Percentiles rank a stretch among this genome's conserved stretches.
These are phyloP conservation scores for Meliscaeva auricollis DNA, from an alignment of 2,888 invertebrate genomes.

Conservation along the genomic window DNA sequence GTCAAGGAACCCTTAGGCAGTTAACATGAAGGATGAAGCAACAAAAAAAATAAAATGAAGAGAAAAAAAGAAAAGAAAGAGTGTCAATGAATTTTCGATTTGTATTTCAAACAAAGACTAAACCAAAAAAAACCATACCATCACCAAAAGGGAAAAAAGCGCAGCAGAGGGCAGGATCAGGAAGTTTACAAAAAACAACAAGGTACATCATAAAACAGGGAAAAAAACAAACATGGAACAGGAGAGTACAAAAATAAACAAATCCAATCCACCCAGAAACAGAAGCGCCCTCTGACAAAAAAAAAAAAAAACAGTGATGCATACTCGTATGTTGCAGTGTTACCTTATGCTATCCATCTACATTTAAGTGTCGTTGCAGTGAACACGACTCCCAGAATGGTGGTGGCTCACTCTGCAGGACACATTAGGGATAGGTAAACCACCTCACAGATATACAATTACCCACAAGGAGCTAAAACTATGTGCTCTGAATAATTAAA, in stretches of 20 bases:
- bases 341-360: slow-evolving; percentile 24
- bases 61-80: slow-evolving; percentile 13
- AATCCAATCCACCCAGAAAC: slow-evolving; percentile 18
- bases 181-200: background rate
- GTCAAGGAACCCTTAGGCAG: slow-evolving; percentile 63
- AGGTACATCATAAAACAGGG: slow-evolving; percentile 16
- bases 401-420: slow-evolving; percentile 38
- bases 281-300: slow-evolving; percentile 5
- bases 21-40: slow-evolving; percentile 36
- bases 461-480: slow-evolving; percentile 58
- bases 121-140: slow-evolving; percentile 25
- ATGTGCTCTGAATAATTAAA: slow-evolving; percentile 75
- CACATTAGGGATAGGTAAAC: slow-evolving; percentile 29
- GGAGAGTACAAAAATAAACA: slow-evolving; percentile 53
- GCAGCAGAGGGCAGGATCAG: slow-evolving; percentile 10
- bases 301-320: background rate
- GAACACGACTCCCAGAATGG: slow-evolving; percentile 16
- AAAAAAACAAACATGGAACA: slow-evolving; percentile 17
- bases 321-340: background rate
- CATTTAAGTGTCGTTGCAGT: slow-evolving; percentile 43
- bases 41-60: background rate
- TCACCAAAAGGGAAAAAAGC: background rate
- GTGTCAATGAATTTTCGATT: slow-evolving; percentile 70
- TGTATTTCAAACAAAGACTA: slow-evolving; percentile 59
- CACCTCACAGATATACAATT: slow-evolving; percentile 62